Percentiles rank a stretch among this genome's conserved stretches.
These are phyloP conservation scores for Eucriotettix oculatus DNA, from an alignment of 2,888 invertebrate genomes.

Conservation along the genomic window DNA sequence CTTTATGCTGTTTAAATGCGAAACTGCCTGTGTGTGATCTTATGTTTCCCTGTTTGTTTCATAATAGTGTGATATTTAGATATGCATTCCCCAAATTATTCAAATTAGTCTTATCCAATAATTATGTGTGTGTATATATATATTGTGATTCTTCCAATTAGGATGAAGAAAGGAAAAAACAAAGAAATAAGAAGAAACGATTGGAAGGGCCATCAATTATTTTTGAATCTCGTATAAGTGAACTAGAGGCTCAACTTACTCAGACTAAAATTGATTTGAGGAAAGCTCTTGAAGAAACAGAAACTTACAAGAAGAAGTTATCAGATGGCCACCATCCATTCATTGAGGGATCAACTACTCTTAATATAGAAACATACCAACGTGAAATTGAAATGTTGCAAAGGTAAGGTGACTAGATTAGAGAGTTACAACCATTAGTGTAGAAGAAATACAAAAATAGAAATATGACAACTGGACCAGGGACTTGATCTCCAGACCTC, in stretches of 20 bases:
- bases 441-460: no score
- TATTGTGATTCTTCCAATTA: constrained; percentile 1
- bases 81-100: not conserved
- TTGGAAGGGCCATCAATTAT: constrained; percentile 64
- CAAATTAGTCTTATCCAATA: no score
- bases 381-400: constrained; percentile 18
- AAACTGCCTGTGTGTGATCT: not conserved
- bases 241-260: constrained; percentile 66
- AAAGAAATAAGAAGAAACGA: constrained; percentile 19
- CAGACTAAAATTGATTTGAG: constrained; percentile 61
- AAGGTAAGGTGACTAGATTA: constrained; percentile 27
- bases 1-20: no score
- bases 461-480: no score
- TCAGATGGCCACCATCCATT: constrained; percentile 4
- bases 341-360: not conserved
- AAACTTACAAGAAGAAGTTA: constrained; percentile 26
- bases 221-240: constrained; percentile 69
- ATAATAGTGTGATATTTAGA: no score
- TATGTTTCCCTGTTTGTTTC: no score
- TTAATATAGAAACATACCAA: not conserved
- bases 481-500: no score
- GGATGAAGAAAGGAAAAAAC: constrained; percentile 9
- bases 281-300: constrained; percentile 51
- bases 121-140: no score
- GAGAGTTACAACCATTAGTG: no score